phyloP scores from a whole-genome alignment of 2,888 invertebrate genomes.

The Tenthredo distinguenda region DNA sequence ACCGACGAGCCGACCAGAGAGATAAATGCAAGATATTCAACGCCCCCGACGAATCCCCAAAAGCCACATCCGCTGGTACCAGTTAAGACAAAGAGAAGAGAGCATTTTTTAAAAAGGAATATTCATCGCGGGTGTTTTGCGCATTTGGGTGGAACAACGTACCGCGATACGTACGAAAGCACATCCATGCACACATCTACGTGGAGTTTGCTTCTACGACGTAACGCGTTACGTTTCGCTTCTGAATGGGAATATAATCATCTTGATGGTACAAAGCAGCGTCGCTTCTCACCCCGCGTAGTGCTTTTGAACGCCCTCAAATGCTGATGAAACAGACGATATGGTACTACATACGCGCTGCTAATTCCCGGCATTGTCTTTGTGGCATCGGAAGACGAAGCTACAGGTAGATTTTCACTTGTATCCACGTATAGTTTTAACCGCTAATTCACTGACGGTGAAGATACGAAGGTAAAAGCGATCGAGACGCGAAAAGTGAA shows the following conservation, averaged over 20 bases:
- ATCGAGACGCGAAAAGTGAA: not conserved
- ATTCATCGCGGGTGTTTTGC: not conserved
- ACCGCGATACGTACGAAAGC: not conserved
- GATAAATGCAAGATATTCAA: constrained; percentile 58
- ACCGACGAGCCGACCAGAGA: constrained; percentile 48
- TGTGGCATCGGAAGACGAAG: constrained; percentile 68
- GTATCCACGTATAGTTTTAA: not conserved
- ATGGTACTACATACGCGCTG: constrained; percentile 68
- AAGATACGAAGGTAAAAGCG: not conserved
- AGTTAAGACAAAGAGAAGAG: not conserved
- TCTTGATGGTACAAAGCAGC: constrained; percentile 76
- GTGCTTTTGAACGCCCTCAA: constrained; percentile 67
- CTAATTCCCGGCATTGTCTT: constrained; percentile 73
- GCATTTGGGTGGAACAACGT: not conserved
- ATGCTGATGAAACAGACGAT: constrained; percentile 77
- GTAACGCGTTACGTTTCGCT: constrained; percentile 51
- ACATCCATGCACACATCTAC: not conserved
- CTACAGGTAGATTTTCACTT: constrained; percentile 67
- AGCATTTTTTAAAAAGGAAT: not conserved
- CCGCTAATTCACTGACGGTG: not conserved
- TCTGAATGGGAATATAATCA: constrained; percentile 76
- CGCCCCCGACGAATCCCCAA: constrained; percentile 32
- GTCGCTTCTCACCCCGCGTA: constrained; percentile 58
- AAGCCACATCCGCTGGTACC: not conserved
- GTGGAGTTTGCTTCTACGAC: not conserved